These are phyloP conservation scores for Liodrosophila aerea DNA, from an alignment of 2,888 invertebrate species.

Conservation along the genomic window DNA sequence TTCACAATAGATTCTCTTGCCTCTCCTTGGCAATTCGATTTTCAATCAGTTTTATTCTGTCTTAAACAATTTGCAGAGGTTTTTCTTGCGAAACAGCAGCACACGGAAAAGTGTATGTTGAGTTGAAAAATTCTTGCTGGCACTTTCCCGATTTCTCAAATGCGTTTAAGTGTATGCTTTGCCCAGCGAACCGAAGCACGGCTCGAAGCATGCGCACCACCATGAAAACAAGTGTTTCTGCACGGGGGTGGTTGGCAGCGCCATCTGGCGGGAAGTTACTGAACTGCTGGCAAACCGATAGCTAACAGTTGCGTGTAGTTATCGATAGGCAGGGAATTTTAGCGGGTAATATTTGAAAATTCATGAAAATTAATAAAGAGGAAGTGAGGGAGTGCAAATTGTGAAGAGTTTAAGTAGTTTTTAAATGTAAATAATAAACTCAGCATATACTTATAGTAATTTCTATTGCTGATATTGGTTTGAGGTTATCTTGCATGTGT, in stretches of 20 bases:
- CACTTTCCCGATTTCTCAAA: constrained; percentile 7
- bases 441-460: too few species aligned
- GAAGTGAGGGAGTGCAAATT: too few species aligned
- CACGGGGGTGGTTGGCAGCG: constrained; percentile 52
- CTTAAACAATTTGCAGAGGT: constrained; percentile 2
- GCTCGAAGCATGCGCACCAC: constrained; percentile 49
- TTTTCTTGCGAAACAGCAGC: constrained; percentile 53
- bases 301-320: too few species aligned
- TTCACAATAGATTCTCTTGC: not conserved
- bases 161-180: constrained; percentile 37
- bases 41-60: too few species aligned
- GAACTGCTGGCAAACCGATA: too few species aligned
- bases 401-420: too few species aligned
- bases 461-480: too few species aligned
- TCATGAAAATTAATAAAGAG: too few species aligned
- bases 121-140: constrained; percentile 19
- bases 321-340: too few species aligned
- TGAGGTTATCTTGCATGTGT: too few species aligned
- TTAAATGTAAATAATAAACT: too few species aligned
- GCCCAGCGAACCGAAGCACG: constrained; percentile 37
- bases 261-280: constrained; percentile 37
- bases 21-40: not conserved
- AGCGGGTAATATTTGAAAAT: too few species aligned
- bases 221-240: constrained; percentile 55
- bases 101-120: constrained; percentile 70